Evolutionary conservation across 2,113 vertebrate genomes (phyloP), one percentile per base, ranked within the genome.

Genomic region (Calidris pygmaea): DNA sequence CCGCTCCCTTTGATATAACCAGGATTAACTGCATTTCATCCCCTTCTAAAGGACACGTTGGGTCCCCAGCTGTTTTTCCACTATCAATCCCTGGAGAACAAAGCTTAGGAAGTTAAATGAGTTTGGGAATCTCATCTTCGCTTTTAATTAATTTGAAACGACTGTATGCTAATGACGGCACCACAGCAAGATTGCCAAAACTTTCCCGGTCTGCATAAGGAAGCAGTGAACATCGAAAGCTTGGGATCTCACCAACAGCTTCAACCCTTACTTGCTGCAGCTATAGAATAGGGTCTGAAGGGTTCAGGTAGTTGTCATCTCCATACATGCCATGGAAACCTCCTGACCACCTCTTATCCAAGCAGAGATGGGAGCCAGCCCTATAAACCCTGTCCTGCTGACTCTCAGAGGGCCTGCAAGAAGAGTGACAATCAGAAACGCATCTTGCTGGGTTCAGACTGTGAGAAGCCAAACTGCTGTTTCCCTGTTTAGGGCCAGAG

Each of bases 71-170:
- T 95, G 68, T 68, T 87, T 84, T 86, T 70, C 48, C 88, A 29
- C 34, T 65, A 59, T 72, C 59, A 56, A 2, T 92, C 79, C 88
- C 93, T 70, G 15, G 91, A 97, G 71, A 95, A 89, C 82, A 91
- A 96, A 92, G 58, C 70, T 95, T 96, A 95, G 60, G 84, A 96
- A 95, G 71, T 88, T 94, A 90, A 93, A 92, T 43, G 80, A 95
- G 65, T 91, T 97, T 84, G 67, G 89, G 72, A 91, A 80, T 50
- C 71, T 96, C 85, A 79, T 95, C 76, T 94, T 94, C 1, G 0
- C 23, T 77, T 95, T 92, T 91, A 95, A 96, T 97, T 96, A 95
- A 90, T 94, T 84, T 84, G 80, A 76, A 90, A 86, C 9, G 14
- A 97, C 83, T 10, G 89, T n/a, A 89, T 66, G 66, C 45, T 91